These are phyloP conservation scores for Panzeria rudis DNA, from an alignment of 2,888 invertebrate species.

Conservation along the genomic window DNA sequence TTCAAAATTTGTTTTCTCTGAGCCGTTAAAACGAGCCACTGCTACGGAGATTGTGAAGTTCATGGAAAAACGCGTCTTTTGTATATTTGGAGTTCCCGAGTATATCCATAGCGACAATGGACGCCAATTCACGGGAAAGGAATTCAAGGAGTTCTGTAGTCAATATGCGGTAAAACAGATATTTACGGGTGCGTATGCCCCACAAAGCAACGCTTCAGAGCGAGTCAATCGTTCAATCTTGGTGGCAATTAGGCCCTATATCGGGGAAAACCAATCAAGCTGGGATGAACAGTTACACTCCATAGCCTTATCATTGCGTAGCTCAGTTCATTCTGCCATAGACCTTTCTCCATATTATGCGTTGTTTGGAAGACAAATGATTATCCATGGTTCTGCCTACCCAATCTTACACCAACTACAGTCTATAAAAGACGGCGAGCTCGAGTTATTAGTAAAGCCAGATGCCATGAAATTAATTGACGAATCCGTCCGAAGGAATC, in stretches of 20 bases:
- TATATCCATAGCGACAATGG: slow-evolving; percentile 14
- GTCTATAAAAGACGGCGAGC: no score
- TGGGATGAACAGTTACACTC: background rate
- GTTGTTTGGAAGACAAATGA: slow-evolving; percentile 7
- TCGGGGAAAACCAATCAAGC: background rate
- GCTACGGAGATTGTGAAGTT: background rate
- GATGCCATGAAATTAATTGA: no score
- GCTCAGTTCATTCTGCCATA: background rate
- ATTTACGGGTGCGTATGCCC: background rate
- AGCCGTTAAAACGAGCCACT: background rate
- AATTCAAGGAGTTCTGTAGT: background rate
- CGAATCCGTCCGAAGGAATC: no score
- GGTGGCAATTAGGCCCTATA: background rate
- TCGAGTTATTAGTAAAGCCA: no score
- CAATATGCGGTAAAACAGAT: background rate
- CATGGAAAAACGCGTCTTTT: background rate
- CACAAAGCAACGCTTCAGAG: background rate
- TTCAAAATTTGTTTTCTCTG: slow-evolving; percentile 3
- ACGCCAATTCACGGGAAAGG: slow-evolving; percentile 6
- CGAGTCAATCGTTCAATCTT: background rate
- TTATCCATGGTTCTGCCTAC: background rate
- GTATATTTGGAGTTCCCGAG: background rate
- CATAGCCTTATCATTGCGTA: slow-evolving; percentile 1
- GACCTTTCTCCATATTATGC: background rate
- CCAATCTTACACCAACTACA: no score